Base-by-base conservation (phyloP, 2,797 vertebrate genomes). In the Pseudochaenichthys georgianus region DNA sequence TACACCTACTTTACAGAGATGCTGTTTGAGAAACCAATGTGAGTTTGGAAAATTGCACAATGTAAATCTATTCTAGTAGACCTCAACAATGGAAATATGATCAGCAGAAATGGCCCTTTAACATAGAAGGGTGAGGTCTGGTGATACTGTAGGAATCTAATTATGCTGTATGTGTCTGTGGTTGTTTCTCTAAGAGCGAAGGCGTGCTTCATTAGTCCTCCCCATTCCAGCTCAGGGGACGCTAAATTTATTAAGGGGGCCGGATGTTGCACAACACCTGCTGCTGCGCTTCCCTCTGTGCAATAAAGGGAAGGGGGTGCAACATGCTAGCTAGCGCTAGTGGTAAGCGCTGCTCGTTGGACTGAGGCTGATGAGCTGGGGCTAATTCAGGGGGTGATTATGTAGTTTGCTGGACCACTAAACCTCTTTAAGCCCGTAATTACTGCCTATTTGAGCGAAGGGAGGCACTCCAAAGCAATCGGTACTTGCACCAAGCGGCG, bases 361-460 rank as follows among this genome's bases (percentile, higher is more conserved):
- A 96, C 97, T 98, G 97, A 96, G 95, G 96, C 97, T 99, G 98
- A 99, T 99, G 98, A 99, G 97, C 96, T 95, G 92, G 83, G 96
- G 96, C 96, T 99, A 99, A 99, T 99, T 98, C 97, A 96, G 96
- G 96, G 91, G 97, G 96, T 97, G 97, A 99, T 99, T 99, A 99
- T 98, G 96, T 99, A 97, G 98, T 99, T 99, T 99, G 98, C 98
- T 99, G 97, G 98, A 98, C 97, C 97, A 99, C 98, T 99, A 99
- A 99, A 99, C 97, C 97, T 98, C 97, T 98, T 98, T 98, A 98
- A 98, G 97, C 97, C 97, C 95, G 96, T 99, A 99, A 99, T 99
- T 99, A 99, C 97, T 96, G 96, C 97, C 97, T 98, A 97, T 98
- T 98, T 98, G 97, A 98, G 97, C 94, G 96, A 97, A 95, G 97